phyloP scores from a whole-genome alignment of 2,888 invertebrate species.

The Meganola albula region DNA sequence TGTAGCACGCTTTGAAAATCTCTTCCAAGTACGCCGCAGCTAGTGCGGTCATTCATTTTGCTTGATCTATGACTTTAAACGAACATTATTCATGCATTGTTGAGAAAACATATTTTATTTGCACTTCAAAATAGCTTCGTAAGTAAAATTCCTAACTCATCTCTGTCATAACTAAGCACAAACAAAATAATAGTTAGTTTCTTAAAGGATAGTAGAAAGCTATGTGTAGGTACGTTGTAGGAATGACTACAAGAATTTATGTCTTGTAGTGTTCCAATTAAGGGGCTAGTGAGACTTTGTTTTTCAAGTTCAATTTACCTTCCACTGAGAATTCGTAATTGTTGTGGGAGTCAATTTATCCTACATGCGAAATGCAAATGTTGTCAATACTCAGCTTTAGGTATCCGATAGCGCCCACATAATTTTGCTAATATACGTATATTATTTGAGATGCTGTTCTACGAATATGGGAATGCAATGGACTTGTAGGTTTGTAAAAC shows the following conservation, averaged over 20 bases:
- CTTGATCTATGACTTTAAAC: conserved; percentile 17
- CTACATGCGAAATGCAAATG: conserved; percentile 47
- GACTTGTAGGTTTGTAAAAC: conserved; percentile 31
- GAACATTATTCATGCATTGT: conserved; percentile 26
- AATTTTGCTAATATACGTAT: too few relatives aligned
- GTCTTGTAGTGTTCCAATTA: conserved; percentile 27
- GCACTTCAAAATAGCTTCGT: conserved; percentile 25
- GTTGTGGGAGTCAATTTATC: conserved; percentile 45
- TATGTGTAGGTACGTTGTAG: too few relatives aligned
- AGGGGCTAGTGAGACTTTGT: conserved; percentile 22
- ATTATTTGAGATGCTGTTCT: conserved; percentile 32
- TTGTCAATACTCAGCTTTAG: conserved; percentile 33
- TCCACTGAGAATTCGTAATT: conserved; percentile 27
- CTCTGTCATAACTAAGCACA: too few relatives aligned
- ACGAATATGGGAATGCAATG: conserved; percentile 47
- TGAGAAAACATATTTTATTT: conserved; percentile 24
- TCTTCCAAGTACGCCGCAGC: conserved; percentile 11
- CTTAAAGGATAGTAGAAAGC: too few relatives aligned
- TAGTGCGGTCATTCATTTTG: conserved; percentile 20
- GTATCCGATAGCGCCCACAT: conserved; percentile 41
- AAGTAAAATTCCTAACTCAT: too few relatives aligned
- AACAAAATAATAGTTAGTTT: too few relatives aligned
- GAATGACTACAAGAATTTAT: conserved; percentile 19
- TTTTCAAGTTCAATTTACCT: conserved; percentile 20
- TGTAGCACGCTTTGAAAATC: conserved; percentile 18